phyloP scores from a whole-genome alignment of 2,113 vertebrate species.

The Antechinus stuartii region DNA sequence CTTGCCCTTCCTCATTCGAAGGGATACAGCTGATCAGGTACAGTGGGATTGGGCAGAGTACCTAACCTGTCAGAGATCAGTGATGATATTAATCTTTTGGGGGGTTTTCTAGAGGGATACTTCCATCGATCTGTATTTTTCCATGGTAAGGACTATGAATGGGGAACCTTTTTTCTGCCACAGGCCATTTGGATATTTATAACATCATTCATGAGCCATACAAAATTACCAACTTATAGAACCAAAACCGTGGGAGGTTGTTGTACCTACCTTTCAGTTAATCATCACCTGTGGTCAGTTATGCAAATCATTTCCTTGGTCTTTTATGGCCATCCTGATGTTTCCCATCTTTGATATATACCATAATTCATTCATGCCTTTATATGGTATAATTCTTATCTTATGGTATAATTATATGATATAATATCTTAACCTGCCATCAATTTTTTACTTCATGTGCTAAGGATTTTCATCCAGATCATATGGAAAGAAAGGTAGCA shows the following conservation, averaged over 20 bases:
- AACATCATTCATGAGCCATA: no score
- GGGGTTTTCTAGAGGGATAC: background rate
- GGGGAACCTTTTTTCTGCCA: no score
- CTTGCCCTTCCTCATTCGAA: conserved; percentile 90
- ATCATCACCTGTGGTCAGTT: no score
- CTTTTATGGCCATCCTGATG: no score
- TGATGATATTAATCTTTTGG: background rate
- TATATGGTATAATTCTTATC: background rate
- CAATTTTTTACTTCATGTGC: background rate
- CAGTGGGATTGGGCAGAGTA: background rate
- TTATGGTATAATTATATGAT: no score
- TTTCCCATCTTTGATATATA: background rate
- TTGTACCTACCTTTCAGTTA: no score
- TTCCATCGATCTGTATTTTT: background rate
- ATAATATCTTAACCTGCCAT: background rate
- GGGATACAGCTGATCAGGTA: conserved; percentile 91
- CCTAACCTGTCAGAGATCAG: rapidly evolving
- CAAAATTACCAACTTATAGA: no score
- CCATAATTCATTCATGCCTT: background rate
- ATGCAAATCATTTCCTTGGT: no score
- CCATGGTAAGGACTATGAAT: background rate
- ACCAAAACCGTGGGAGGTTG: no score
- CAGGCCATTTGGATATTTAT: no score
- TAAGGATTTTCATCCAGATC: background rate
- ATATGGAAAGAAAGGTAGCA: background rate